A percentile compares a stretch with the other conserved stretches of the same genome.
phyloP scores from a whole-genome alignment of 1,140 invertebrate genomes.

The Carposina sasakii region DNA sequence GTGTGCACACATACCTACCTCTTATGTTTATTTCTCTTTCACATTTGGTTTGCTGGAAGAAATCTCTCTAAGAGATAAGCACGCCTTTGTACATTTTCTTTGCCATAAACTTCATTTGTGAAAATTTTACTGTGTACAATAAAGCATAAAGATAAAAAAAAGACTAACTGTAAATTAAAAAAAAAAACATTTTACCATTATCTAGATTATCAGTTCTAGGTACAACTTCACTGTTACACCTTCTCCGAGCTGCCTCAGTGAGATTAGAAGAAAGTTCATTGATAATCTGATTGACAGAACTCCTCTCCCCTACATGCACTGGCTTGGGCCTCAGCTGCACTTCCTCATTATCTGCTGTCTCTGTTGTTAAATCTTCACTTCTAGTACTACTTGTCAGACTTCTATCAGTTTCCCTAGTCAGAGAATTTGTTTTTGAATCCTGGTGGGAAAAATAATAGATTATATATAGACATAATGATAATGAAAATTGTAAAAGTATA shows the following conservation, averaged over 20 bases:
- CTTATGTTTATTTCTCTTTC: no score
- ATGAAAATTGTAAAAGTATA: no score
- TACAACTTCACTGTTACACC: constrained; percentile 66
- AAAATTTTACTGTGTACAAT: no score
- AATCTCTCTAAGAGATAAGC: no score
- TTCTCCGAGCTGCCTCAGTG: constrained; percentile 52
- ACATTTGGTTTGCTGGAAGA: no score
- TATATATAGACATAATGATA: no score
- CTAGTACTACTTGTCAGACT: constrained; percentile 42
- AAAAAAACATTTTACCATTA: constrained; percentile 37
- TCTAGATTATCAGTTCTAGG: constrained; percentile 52
- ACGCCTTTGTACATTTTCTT: no score
- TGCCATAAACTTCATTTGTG: no score
- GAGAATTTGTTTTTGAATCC: constrained; percentile 51
- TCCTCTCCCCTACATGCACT: constrained; percentile 55
- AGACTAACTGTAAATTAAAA: constrained; percentile 30
- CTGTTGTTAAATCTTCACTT: constrained; percentile 51
- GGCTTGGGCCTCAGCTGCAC: constrained; percentile 59
- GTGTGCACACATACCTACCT: no score
- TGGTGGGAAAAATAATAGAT: no score
- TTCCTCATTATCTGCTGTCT: constrained; percentile 49
- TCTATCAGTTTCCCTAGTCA: constrained; percentile 54
- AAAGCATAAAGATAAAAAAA: not conserved
- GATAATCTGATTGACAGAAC: constrained; percentile 77
- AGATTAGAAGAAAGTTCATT: constrained; percentile 77